Base-by-base conservation (phyloP, 2,113 vertebrate genomes). In the Callocephalon fimbriatum region DNA sequence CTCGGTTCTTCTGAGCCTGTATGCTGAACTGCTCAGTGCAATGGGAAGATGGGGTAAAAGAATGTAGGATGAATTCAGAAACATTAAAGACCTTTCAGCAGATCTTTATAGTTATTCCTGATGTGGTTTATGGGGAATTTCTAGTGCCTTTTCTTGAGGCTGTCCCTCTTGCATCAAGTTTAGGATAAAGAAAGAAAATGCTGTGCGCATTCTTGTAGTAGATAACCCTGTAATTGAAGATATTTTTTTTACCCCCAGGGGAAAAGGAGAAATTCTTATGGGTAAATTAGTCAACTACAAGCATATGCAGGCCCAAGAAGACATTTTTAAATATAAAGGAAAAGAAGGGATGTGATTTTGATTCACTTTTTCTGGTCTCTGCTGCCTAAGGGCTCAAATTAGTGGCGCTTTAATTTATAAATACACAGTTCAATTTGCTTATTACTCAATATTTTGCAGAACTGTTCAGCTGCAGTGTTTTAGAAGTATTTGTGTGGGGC, bases 341-440 rank as follows among this genome's bases (percentile, higher is more conserved):
- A 78, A 78, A 82, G 12, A 92, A 86, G 12, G 32, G 47, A 90
- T 83, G 35, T 74, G 54, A 90, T 94, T 91, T 94, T 85, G 53
- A 70, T 88, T 87, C 72, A 68, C 26, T 94, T 51, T 93, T 77
- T 86, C 75, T 88, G 50, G 63, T 77, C 29, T n/a, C 15, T 59
- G 56, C 31, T 96, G 65, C 91, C 92, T 77, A 21, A 81, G 79
- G 87, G 76, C 74, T 91, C 37, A 72, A 88, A 96, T 94, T 88
- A 91, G 31, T 53, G 78, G 38, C 1, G 12, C 32, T 93, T 79
- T 88, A 85, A 88, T 83, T 96, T 61, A 65, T 42, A 94, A 93
- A 90, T 72, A 42, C 25, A 23, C 63, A 66, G 32, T 82, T 88
- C 20, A 37, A 44, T 94, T 90, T 67, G 35, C 54, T 86, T 79